Conservation (phyloP, 2,113 vertebrate genomes). For the Caranx ignobilis region DNA sequence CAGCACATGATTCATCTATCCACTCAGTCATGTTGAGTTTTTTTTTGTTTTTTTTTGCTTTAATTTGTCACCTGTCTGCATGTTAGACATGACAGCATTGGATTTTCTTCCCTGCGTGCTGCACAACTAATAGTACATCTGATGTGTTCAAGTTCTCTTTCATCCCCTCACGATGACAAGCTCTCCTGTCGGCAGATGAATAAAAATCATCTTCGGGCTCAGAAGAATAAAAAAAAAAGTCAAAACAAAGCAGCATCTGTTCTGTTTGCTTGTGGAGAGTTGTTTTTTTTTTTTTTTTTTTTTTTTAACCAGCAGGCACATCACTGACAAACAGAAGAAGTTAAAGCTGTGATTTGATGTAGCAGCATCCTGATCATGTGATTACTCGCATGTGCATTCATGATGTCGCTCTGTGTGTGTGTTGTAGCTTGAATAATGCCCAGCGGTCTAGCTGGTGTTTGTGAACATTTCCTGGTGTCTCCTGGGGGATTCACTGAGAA, state of each 20-base stretch:
- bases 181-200: not conserved
- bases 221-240: not conserved
- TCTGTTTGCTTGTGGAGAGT: not conserved
- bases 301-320: not conserved
- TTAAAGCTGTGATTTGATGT: not conserved
- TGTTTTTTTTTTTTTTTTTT: no score
- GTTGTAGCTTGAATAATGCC: not conserved
- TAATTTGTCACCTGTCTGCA: not conserved
- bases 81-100: not conserved
- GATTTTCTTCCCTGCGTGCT: not conserved
- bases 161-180: not conserved
- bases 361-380: not conserved
- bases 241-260: not conserved
- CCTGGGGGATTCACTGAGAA: not conserved
- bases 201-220: not conserved
- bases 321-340: not conserved
- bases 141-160: not conserved
- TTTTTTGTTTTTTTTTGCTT: not conserved
- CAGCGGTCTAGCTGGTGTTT: conserved; percentile 18
- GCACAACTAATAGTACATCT: not conserved
- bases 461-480: not conserved
- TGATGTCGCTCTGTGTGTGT: not conserved
- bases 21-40: no score
- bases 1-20: no score
- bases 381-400: not conserved